Base-by-base conservation (phyloP, 2,888 invertebrate genomes). In the Ashinkailepas kermadecensis region DNA sequence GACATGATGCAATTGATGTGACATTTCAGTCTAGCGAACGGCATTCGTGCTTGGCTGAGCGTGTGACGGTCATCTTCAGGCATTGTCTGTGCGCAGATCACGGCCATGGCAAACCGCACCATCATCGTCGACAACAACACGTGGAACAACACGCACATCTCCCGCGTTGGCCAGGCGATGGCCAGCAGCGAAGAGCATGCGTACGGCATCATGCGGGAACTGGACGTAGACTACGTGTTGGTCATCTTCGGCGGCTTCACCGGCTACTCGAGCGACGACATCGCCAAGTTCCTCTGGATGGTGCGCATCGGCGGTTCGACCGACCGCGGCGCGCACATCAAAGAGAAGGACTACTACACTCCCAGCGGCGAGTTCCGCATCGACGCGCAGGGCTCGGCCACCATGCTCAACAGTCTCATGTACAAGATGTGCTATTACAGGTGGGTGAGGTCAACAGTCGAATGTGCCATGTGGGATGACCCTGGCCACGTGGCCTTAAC, bases 241-340 rank as follows among this genome's bases (percentile, higher is more conserved):
- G 98, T 99, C 4, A 98, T 99, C 86, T 99, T 99, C 88, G 99
- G 99, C 23, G 99, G 99, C n/a, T 90, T 99, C 0, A 97, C 97
- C 0, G 99, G 99, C 0, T 99, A 99, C 87, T 97, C 97, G 0
- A 97, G 97, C 0, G 99, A 99, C 89, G 95, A 99, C 88, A 98
- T 99, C 84, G 99, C 99, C 89, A 99, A 99, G 90, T 99, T 99
- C 89, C 91, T 99, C 84, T 99, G 99, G 99, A 99, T 99, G 99
- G 99, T 99, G 78, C 90, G 93, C 83, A 96, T 97, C 87, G 97
- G 98, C 85, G 97, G 98, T 84, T 96, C 96, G 87, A 98, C 98
- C 10, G 95, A 96, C 84, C 91, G 94, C 86, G 98, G 98, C 81
- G 93, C 93, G 65, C 96, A 98, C 88, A 99, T 99, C 86, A 95